Evolutionary conservation across 2,797 vertebrate species (phyloP).

Genomic region (Rhodeus uyekii): DNA sequence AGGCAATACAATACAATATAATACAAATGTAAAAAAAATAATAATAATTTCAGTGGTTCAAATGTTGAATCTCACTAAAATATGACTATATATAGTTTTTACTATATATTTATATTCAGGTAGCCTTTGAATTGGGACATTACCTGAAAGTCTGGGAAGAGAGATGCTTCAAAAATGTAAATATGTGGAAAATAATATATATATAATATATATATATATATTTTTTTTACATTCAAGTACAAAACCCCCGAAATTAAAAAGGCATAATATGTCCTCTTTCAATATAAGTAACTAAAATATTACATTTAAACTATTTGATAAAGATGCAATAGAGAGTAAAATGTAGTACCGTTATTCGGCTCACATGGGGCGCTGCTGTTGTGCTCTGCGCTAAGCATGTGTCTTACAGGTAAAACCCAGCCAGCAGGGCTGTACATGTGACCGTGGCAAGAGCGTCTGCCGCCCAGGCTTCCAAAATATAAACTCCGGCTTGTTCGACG

Average conservation of each 20-base stretch:
- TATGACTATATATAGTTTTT: no score
- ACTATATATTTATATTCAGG: no score
- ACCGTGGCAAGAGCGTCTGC: constrained; percentile 86
- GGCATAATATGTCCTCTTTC: background rate
- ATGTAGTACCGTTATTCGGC: constrained; percentile 77
- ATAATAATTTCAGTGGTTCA: no score
- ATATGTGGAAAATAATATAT: background rate
- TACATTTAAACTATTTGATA: background rate
- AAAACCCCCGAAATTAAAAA: background rate
- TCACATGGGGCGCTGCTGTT: constrained; percentile 78
- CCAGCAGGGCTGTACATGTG: constrained; percentile 87
- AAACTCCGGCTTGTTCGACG: constrained; percentile 79
- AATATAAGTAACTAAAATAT: background rate
- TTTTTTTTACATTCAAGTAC: background rate
- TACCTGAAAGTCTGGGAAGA: background rate
- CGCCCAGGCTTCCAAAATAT: constrained; percentile 76
- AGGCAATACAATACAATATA: no score
- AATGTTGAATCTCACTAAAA: no score
- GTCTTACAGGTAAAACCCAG: constrained; percentile 83
- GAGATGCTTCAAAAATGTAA: background rate
- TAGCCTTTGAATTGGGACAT: no score
- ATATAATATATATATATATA: background rate
- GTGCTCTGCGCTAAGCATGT: constrained; percentile 68
- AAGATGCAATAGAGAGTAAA: background rate
- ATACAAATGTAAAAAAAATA: no score